Evolutionary conservation across 2,113 vertebrate species (phyloP), one percentile per base, ranked within the genome.

Genomic region (Anas platyrhynchos): DNA sequence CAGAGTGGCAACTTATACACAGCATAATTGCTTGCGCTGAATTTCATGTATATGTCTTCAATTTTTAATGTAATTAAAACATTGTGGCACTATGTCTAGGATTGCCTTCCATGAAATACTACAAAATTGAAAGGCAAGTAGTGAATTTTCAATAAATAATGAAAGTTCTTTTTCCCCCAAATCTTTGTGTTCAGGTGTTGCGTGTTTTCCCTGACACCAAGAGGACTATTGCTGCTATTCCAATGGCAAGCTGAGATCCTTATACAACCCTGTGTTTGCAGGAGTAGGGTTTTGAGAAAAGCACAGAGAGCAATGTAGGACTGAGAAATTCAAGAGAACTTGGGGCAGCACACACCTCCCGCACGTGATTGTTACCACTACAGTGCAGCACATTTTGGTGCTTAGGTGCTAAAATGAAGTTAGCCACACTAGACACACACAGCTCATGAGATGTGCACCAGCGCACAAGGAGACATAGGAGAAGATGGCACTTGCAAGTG

Each of bases 111-210:
- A 38, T 43, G 55, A 77, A 91, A 52, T 43, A 63, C 18, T 29
- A 83, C 59, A 44, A 91, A 67, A 67, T 36, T 69, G 68, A 86
- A 80, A 79, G 34, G n/a, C 31, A 74, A 67, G 18, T 7, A 68
- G 22, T 3, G 9, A 83, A 20, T 80, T 95, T 94, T 92, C 46
- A 86, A 67, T 38, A 43, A 87, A 88, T 50, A 90, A 41, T 72
- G n/a, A 38, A 81, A 48, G 59, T 73, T 62, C 27, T 87, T 92
- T 94, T 63, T 2, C 41, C 41, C 41, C 16, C 6, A 62, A 4
- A 56, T 8, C 7, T 73, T 59, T 41, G 18, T 29, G 50, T 82
- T 86, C 62, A 75, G 55, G 52, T 14, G 15, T 91, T 23, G 48
- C 15, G 7, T n/a, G 4, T 55, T 88, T 86, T 91, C 56, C 34